Evolutionary conservation across 2,113 vertebrate species (phyloP).

Genomic region (Symphodus melops): DNA sequence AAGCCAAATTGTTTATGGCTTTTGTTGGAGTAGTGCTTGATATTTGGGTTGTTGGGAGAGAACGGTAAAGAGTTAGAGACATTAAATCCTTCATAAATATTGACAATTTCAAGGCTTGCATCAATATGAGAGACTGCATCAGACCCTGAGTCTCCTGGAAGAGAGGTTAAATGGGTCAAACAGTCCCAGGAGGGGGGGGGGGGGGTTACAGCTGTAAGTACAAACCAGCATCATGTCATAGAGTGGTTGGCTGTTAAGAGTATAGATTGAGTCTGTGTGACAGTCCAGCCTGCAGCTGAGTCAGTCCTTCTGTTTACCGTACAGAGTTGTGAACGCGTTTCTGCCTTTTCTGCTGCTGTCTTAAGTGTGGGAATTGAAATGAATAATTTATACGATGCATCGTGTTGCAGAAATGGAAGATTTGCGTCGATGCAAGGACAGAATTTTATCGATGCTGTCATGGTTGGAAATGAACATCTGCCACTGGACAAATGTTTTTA

Average conservation of each 20-base stretch:
- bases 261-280: not conserved
- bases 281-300: constrained; percentile 1
- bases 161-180: constrained; percentile 11
- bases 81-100: constrained; percentile 50
- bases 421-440: too few relatives aligned
- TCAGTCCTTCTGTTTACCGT: constrained; percentile 7
- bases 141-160: constrained; percentile 25
- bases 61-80: not conserved
- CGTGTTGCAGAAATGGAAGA: too few relatives aligned
- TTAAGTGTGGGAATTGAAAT: not conserved
- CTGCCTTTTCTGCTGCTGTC: constrained; percentile 25
- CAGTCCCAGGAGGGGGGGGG: not conserved
- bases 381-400: too few relatives aligned
- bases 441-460: too few relatives aligned
- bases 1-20: not conserved
- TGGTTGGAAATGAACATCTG: too few relatives aligned
- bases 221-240: constrained; percentile 1
- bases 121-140: not conserved
- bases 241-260: constrained; percentile 7
- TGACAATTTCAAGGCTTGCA: not conserved
- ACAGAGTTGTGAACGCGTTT: constrained; percentile 24
- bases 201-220: not conserved
- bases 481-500: too few relatives aligned
- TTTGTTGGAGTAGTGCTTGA: not conserved
- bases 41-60: constrained; percentile 1